Evolutionary conservation across 92 coral and sea anemone species (phyloP), one percentile per base, ranked within the genome.

Genomic region (Micromussa lordhowensis): DNA sequence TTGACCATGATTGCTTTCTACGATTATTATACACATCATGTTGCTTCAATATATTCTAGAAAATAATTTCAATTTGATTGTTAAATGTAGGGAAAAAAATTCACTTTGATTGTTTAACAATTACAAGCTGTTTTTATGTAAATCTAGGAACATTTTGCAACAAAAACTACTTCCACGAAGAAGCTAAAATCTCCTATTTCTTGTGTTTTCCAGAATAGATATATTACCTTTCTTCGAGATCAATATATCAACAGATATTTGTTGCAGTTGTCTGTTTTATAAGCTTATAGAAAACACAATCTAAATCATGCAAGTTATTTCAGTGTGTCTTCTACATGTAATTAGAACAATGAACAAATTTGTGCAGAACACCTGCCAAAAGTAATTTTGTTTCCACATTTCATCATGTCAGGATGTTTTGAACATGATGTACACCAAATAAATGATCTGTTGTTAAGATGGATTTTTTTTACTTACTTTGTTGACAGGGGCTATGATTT

Each of bases 401-500:
- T 49, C 64, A 77, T 49, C 58, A 51, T 49, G 66, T 77, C 81
- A 49, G 30, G 4, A 69, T n/a, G 51, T 44, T 44, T 44, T 44
- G 51, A 6, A 44, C 51, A 44, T 44, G 51, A 44, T 44, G 51
- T 44, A 13, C 51, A 44, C 51, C 51, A 44, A 44, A 30, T 21
- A 36, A 18, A 36, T n/a, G 64, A 63, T 24, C 54, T 49, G 2
- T 29, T 77, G 29, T 24, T 73, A 73, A 73, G 19, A 73, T 31
- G 5, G 44, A 73, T 73, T 34, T 73, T 73, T 31, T 17, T 71
- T 71, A 73, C 9, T 44, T 49, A 24, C 29, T 77, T 77, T 64
- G 18, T 78, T 34, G 59, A 11, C 35, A 86, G 84, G 89, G 84
- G 89, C 64, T 78, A 78, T 77, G 84, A 86, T 77, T 86, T 86